phyloP scores from a whole-genome alignment of 2,113 vertebrate genomes.

The Pavo muticus region DNA sequence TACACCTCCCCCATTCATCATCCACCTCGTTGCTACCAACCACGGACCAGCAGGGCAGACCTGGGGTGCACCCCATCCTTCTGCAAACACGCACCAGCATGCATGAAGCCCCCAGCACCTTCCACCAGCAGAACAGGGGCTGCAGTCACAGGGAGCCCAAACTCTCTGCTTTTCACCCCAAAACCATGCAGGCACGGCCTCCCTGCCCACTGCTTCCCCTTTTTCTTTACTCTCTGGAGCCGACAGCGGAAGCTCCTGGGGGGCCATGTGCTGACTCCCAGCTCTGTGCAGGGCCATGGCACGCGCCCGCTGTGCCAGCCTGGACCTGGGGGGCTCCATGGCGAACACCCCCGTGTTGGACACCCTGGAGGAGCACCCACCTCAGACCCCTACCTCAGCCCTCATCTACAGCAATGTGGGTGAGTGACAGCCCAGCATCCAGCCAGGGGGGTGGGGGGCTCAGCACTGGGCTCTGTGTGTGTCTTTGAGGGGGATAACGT shows the following conservation, averaged over 20 bases:
- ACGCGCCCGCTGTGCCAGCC: neutral
- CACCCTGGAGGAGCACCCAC: accelerated
- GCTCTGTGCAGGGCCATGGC: accelerated
- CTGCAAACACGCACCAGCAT: accelerated
- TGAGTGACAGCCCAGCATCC: neutral
- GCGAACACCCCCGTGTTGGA: neutral
- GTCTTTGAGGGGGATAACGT: neutral
- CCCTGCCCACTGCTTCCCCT: neutral
- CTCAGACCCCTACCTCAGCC: neutral
- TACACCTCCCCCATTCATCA: neutral
- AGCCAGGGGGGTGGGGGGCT: no score
- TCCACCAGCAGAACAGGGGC: neutral
- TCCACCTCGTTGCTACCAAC: accelerated
- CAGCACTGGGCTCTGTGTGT: neutral
- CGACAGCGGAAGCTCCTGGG: accelerated
- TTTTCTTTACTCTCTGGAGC: neutral
- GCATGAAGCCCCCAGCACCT: neutral
- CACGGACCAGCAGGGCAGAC: accelerated
- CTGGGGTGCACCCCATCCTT: accelerated
- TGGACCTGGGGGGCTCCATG: neutral
- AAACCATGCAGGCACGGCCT: neutral
- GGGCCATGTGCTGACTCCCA: neutral
- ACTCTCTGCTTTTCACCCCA: neutral
- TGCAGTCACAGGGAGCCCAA: neutral
- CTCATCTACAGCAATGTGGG: constrained; percentile 66